These are phyloP conservation scores for Bombus huntii DNA, from an alignment of 1,140 invertebrate genomes.

Conservation along the genomic window DNA sequence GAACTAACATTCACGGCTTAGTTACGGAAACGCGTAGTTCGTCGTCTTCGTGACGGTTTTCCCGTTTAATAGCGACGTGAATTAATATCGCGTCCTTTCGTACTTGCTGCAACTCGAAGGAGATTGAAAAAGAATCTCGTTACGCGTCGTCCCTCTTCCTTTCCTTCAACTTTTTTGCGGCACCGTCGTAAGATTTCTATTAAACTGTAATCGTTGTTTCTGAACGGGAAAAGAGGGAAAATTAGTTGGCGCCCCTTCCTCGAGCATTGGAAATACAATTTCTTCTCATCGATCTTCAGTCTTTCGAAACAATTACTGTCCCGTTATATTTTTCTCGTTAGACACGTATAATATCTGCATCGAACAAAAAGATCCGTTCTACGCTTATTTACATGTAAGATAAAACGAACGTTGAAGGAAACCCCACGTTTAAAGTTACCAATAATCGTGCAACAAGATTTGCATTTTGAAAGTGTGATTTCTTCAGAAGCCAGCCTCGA, in stretches of 20 bases:
- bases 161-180: not conserved
- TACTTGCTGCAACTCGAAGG: constrained; percentile 5
- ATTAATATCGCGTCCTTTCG: constrained; percentile 32
- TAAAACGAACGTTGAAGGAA: not conserved
- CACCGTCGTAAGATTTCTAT: constrained; percentile 36
- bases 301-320: constrained; percentile 3
- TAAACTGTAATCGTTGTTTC: constrained; percentile 36
- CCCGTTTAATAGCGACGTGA: constrained; percentile 31
- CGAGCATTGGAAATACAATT: constrained; percentile 14
- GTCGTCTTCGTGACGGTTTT: not conserved
- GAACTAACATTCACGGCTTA: not conserved
- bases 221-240: constrained; percentile 1
- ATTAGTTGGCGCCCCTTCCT: constrained; percentile 9
- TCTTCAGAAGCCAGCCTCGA: no score
- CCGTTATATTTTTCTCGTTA: not conserved
- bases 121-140: constrained; percentile 47
- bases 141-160: not conserved
- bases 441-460: not conserved
- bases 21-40: not conserved
- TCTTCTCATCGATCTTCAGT: constrained; percentile 33
- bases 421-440: not conserved
- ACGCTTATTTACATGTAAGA: not conserved
- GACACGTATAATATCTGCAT: not conserved
- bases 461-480: not conserved
- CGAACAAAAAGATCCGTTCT: not conserved